A percentile compares a stretch with the other conserved stretches of the same genome.
phyloP scores from a whole-genome alignment of 2,113 vertebrate genomes.

The Grammomys surdaster region DNA sequence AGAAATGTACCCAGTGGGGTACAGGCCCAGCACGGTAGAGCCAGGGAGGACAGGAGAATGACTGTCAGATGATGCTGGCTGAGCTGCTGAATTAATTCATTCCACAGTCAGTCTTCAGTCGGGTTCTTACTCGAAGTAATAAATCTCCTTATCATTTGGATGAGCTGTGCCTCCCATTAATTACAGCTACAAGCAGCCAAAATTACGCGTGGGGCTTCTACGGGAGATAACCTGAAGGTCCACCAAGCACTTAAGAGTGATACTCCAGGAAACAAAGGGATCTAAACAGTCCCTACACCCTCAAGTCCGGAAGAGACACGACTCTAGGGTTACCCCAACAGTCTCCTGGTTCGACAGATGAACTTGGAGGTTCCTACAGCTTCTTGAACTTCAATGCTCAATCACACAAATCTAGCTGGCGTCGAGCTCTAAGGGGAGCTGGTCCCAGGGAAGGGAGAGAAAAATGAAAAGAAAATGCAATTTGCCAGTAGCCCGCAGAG shows the following conservation, averaged over 20 bases:
- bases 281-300: not conserved
- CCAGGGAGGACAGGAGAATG: not conserved
- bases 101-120: not conserved
- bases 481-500: slow-evolving; percentile 51
- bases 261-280: not conserved
- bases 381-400: slow-evolving; percentile 41
- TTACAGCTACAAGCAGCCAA: slow-evolving; percentile 35
- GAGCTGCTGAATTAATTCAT: slow-evolving; percentile 29
- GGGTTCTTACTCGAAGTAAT: not conserved
- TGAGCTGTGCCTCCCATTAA: slow-evolving; percentile 10
- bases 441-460: slow-evolving; percentile 56
- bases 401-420: slow-evolving; percentile 57
- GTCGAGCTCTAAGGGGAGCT: slow-evolving; percentile 52
- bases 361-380: not conserved
- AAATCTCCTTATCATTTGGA: slow-evolving; percentile 20
- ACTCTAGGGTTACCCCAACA: not conserved
- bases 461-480: slow-evolving; percentile 78
- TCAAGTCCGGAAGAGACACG: not conserved
- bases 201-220: slow-evolving; percentile 33
- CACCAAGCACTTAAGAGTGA: not conserved
- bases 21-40: not conserved
- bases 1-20: slow-evolving; percentile 19
- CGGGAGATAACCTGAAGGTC: slow-evolving; percentile 17
- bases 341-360: not conserved
- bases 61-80: not conserved